Base-by-base conservation (phyloP, 2,797 vertebrate genomes). In the Coccyzus lansbergi region DNA sequence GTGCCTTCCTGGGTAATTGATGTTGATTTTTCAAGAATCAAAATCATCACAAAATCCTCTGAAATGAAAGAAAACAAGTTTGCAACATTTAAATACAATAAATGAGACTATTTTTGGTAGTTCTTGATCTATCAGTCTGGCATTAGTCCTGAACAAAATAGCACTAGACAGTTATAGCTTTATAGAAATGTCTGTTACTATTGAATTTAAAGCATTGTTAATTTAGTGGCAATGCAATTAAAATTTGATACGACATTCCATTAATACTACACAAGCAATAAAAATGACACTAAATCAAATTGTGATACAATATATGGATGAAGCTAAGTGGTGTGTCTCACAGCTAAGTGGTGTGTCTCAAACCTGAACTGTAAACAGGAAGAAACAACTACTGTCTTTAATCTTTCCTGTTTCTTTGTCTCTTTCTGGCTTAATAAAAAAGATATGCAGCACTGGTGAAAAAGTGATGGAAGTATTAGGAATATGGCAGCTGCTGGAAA, bases 241-340 rank as follows among this genome's bases (percentile, higher is more conserved):
- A 81, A 88, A 10, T 78, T 88, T 83, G 59, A 81, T 78, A 74
- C 71, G 53, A 34, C 22, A 28, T 60, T 33, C 14, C 36, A 75
- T 56, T 88, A 83, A 75, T 75, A 64, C 31, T 20, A 5, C 8
- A 15, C 7, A 64, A 84, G 10, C 36, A 84, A 62, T 68, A 65
- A 68, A 92, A 84, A n/a, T 75, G 64, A n/a, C 51, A 91, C 9
- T 78, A 86, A 93, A 87, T 92, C 78, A 86, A 86, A 55, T 58
- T 53, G 5, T 71, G 70, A 7, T 46, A 4, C 7, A 29, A 8
- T 49, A 16, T 56, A 4, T 49, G 29, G 48, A 22, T 76, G n/a
- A 56, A 86, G 83, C 31, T 65, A 31, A 59, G 18, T 36, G 31
- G 3, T 80, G 9, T 59, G 49, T 60, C 60, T 84, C 90, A 4